Evolutionary conservation across 2,113 vertebrate genomes (phyloP).

Genomic region (Dryoscopus gambensis): DNA sequence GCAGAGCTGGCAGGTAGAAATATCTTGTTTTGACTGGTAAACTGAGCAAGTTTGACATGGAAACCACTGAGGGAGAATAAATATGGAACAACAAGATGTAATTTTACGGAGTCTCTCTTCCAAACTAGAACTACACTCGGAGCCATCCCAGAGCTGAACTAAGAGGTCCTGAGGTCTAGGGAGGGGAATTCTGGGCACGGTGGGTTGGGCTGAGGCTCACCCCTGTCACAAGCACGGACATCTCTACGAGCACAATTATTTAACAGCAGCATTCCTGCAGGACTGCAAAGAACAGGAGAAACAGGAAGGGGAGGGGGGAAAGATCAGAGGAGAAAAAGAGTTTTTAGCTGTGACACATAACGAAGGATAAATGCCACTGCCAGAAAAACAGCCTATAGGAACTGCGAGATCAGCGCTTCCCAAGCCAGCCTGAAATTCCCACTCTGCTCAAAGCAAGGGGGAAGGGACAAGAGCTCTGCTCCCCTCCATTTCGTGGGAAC

Average conservation of each 20-base stretch:
- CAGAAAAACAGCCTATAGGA: background rate
- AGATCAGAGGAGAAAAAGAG: background rate
- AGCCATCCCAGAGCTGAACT: conserved; percentile 14
- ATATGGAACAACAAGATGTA: conserved; percentile 57
- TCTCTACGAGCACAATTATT: background rate
- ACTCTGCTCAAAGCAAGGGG: background rate
- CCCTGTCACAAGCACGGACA: background rate
- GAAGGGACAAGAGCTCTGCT: background rate
- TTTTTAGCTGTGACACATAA: background rate
- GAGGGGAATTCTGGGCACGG: background rate
- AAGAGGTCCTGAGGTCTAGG: conserved; percentile 23
- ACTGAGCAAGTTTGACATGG: conserved; percentile 63
- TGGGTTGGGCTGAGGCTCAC: background rate
- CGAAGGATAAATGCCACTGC: background rate
- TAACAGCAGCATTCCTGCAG: background rate
- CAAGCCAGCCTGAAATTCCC: background rate
- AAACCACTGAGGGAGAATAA: conserved; percentile 62
- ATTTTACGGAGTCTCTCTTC: conserved; percentile 40
- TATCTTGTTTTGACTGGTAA: conserved; percentile 66
- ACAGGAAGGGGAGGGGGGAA: background rate
- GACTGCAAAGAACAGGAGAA: background rate
- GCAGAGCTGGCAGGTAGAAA: conserved; percentile 60
- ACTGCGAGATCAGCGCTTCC: background rate
- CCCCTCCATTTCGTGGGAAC: background rate
- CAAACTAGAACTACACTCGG: background rate